Percentiles rank a stretch among this genome's conserved stretches.
Conservation (phyloP, 2,113 vertebrate genomes). For the Hemiprocne comata region DNA sequence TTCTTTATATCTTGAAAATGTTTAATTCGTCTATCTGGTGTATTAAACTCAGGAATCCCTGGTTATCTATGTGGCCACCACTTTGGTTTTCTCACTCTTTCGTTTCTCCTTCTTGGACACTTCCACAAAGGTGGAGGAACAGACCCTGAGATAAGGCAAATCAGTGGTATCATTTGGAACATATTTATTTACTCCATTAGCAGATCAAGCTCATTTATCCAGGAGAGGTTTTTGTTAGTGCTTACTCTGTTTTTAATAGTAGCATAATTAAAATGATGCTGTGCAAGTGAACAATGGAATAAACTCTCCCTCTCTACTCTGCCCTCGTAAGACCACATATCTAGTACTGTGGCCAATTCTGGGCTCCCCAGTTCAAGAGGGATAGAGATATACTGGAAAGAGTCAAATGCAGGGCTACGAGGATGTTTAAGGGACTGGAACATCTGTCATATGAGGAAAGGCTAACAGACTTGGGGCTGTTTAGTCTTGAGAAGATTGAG, state of each 20-base stretch:
- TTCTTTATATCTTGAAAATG: background rate
- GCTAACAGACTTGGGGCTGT: too few relatives aligned
- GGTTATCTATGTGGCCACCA: background rate
- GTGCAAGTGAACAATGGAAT: background rate
- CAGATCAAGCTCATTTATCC: background rate
- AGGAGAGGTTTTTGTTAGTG: background rate
- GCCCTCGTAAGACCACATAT: too few relatives aligned
- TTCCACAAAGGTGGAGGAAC: background rate
- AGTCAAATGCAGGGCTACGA: too few relatives aligned
- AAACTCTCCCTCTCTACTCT: background rate
- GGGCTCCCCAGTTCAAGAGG: too few relatives aligned
- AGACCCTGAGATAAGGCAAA: background rate
- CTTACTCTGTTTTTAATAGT: background rate
- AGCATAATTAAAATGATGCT: background rate
- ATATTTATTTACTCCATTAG: background rate
- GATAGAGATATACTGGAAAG: too few relatives aligned
- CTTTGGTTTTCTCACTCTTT: background rate
- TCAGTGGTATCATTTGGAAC: background rate
- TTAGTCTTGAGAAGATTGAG: too few relatives aligned
- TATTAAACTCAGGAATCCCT: background rate
- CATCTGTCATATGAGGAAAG: too few relatives aligned
- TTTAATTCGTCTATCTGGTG: background rate
- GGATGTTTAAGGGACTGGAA: too few relatives aligned
- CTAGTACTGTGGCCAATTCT: too few relatives aligned
- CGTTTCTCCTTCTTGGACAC: background rate